Base-by-base conservation (phyloP, 2,888 invertebrate genomes). In the Mythimna loreyi region DNA sequence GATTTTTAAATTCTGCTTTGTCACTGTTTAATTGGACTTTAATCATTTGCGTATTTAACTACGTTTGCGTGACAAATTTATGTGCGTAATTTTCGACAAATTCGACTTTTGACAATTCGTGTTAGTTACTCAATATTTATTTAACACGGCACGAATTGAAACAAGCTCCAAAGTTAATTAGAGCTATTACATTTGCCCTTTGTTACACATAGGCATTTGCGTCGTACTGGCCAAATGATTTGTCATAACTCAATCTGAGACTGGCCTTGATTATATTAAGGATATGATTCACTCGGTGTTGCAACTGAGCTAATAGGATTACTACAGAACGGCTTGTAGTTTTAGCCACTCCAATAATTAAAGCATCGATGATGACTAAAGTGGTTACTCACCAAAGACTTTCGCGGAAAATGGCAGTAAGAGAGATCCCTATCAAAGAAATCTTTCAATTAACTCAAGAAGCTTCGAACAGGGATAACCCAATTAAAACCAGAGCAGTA, bases 241-340 rank as follows among this genome's bases (percentile, higher is more conserved):
- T 86, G 83, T 85, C 85, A 84, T 83, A 85, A 82, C 82, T 80
- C 80, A 84, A 86, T 86, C 89, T 73, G 74, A 76, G 69, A 80
- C 81, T 75, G 83, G 82, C 86, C 86, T 90, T 88, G 86, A 85
- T 89, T 83, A 82, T 72, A 85, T 89, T 88, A 84, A 84, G 86
- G 82, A 86, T 88, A 87, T 90, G 87, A 89, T 83, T 90, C 89
- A 87, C 78, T 78, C 66, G 13, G 57, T 72, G 65, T 77, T 75
- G 71, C 74, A 76, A 74, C 68, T 60, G 47, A 62, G 59, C 61
- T 84, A 73, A 82, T 85, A 84, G 75, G 80, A 83, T 85, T 84
- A 81, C 65, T 71, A 59, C 67, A 76, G 61, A 81, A 83, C 72
- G 61, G 57, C 56, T 61, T 21, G 40, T 64, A 62, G 65, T 47